These are phyloP conservation scores for Entomyzon cyanotis DNA, from an alignment of 2,113 vertebrate species.

Conservation along the genomic window DNA sequence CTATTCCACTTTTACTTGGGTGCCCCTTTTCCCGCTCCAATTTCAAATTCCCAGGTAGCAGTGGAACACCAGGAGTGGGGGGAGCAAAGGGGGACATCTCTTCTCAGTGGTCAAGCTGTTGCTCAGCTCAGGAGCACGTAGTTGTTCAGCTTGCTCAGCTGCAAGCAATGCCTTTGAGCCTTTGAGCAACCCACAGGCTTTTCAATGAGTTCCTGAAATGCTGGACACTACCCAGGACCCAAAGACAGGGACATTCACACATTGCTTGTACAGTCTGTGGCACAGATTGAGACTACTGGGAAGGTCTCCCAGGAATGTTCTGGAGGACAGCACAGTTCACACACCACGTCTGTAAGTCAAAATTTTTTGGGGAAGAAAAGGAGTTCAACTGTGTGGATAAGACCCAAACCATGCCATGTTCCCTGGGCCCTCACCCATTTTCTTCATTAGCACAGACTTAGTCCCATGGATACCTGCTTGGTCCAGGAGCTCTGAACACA, in stretches of 20 bases:
- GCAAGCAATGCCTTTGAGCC: rapidly evolving
- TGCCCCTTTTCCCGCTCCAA: background rate
- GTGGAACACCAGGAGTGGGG: background rate
- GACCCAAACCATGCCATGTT: background rate
- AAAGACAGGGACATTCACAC: background rate
- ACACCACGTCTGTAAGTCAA: background rate
- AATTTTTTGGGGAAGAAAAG: background rate
- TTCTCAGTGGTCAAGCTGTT: background rate
- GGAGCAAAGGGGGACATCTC: rapidly evolving
- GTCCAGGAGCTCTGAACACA: background rate
- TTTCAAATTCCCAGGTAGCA: background rate
- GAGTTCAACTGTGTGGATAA: background rate
- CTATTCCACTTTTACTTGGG: background rate
- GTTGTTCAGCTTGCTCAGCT: background rate
- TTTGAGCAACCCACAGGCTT: rapidly evolving
- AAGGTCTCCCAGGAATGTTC: background rate
- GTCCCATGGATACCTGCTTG: background rate
- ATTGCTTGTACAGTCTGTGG: background rate
- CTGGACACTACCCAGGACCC: background rate
- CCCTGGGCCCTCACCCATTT: no score
- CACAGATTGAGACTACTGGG: background rate
- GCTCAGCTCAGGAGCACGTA: background rate
- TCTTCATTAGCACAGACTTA: background rate
- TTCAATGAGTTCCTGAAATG: background rate
- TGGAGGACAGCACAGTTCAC: background rate